Conservation (phyloP, 2,113 vertebrate species). For the Boulengeromyrus knoepffleri region DNA sequence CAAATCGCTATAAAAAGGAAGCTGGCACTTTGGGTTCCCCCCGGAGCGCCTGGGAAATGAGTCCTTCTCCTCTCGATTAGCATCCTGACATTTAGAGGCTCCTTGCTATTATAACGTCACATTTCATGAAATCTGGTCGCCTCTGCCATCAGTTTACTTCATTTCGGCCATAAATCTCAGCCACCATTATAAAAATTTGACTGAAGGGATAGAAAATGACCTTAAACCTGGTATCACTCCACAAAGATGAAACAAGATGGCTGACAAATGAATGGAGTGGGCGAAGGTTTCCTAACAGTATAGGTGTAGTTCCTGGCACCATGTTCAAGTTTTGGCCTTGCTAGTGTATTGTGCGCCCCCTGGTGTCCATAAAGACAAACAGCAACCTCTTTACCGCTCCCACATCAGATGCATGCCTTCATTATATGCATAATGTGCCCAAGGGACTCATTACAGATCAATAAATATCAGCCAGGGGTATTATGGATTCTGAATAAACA, state of each 20-base stretch:
- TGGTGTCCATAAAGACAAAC: not conserved
- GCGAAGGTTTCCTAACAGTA: not conserved
- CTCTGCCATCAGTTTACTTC: not conserved
- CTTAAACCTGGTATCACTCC: not conserved
- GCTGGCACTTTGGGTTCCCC: not conserved
- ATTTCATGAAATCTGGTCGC: not conserved
- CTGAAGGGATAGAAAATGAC: not conserved
- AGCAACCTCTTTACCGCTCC: not conserved
- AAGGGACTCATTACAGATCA: constrained; percentile 39
- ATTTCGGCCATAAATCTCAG: not conserved
- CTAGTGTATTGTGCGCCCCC: not conserved
- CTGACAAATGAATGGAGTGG: not conserved
- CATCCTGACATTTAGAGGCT: not conserved
- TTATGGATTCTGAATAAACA: constrained; percentile 34
- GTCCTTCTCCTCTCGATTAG: not conserved
- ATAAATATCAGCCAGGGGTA: constrained; percentile 31
- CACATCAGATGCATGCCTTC: not conserved
- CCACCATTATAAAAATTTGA: not conserved
- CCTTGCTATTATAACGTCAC: constrained; percentile 3
- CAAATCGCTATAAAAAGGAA: not conserved
- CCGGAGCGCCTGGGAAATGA: not conserved
- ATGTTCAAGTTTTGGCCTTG: not conserved
- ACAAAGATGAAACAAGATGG: not conserved
- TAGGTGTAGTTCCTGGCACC: not conserved
- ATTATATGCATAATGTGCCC: constrained; percentile 22